Evolutionary conservation across 2,888 invertebrate genomes (phyloP), one percentile per base, ranked within the genome.

Genomic region (Drosophila bunnanda): DNA sequence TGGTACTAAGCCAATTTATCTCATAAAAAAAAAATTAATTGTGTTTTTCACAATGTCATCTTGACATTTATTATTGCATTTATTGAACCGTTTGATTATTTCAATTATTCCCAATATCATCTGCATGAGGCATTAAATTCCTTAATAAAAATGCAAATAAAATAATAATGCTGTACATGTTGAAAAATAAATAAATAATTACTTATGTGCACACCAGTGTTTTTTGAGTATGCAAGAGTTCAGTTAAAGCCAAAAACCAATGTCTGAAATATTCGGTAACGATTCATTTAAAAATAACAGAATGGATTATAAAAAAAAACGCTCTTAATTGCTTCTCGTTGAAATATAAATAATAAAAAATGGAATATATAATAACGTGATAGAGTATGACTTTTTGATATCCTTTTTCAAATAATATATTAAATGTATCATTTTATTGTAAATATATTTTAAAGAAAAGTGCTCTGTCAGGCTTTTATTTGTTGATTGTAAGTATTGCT

Each of bases 301-400:
- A 10, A 25, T 38, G n/a, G 13, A 55, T 41, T 34, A 25, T 13
- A 30, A 30, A 34, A 53, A 50, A 34, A 32, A 8, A 13, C 8
- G 7, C 41, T 50, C 3, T 41, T 50, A 48, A 48, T 65, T 66
- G 66, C 36, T 13, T n/a, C 15, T 30, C 13, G 28, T 25, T 17
- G 17, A 12, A 59, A 25, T 50, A 38, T 12, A 30, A 39, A 30
- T n/a, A 38, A n/a, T 13, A n/a, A 5, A 53, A 15, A 53, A 4
- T 10, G 22, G 7, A 4, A 2, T 12, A n/a, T 25, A 34, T 15
- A 15, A 50, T 20, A 9, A 13, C 1, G 1, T 13, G 13, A 3
- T 1, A 10, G 10, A 39, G 2, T 9, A 8, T 8, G 0, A 17
- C 13, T 8, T 2, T 8, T 8, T 17, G n/a, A 17, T 30, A 13